Percentiles rank a stretch among this genome's conserved stretches.
These are phyloP conservation scores for Drosophila insularis DNA, from an alignment of 1,140 invertebrate genomes.

Conservation along the genomic window DNA sequence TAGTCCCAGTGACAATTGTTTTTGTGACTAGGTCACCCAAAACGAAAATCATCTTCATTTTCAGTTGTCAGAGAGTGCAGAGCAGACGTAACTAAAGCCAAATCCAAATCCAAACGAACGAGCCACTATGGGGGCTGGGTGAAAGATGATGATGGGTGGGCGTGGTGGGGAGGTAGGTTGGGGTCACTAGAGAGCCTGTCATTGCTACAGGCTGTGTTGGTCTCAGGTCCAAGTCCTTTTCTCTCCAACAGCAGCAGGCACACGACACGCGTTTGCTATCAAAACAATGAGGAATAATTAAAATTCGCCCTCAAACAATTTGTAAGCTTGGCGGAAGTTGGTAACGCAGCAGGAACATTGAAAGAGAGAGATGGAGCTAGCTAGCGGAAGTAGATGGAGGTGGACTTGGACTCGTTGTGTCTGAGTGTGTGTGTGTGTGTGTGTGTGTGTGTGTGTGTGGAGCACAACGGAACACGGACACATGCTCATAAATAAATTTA, in stretches of 20 bases:
- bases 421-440: neutral
- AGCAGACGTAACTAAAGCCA: neutral
- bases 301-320: constrained; percentile 79
- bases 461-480: constrained; percentile 43
- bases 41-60: constrained; percentile 15
- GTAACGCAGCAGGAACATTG: constrained; percentile 27
- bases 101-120: constrained; percentile 12
- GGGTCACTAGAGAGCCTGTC: constrained; percentile 2
- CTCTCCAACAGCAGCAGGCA: constrained; percentile 10
- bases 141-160: neutral
- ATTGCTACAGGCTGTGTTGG: constrained; percentile 7
- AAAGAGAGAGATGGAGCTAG: neutral
- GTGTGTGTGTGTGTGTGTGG: neutral
- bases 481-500: constrained; percentile 79
- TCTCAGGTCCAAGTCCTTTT: constrained; percentile 17
- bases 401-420: neutral
- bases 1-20: constrained; percentile 13
- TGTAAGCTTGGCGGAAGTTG: constrained; percentile 65
- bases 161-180: neutral
- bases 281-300: constrained; percentile 81
- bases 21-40: constrained; percentile 19
- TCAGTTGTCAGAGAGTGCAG: constrained; percentile 5
- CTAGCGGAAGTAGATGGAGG: neutral
- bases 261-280: constrained; percentile 58
- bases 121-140: neutral